These are phyloP conservation scores for Drosophila crucigera DNA, from an alignment of 2,888 invertebrate genomes.

Conservation along the genomic window DNA sequence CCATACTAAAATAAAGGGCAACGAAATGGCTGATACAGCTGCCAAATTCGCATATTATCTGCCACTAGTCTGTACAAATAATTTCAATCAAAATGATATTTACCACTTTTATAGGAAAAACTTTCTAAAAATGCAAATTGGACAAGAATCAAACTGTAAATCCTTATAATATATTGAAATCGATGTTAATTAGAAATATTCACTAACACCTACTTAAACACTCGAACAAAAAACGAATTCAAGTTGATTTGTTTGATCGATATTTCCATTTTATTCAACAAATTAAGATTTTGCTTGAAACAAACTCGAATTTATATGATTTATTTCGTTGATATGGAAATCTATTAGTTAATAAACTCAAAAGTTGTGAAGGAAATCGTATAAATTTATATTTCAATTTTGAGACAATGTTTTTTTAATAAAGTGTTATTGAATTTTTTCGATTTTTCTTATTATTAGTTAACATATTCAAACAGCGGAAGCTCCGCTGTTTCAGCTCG, in stretches of 20 bases:
- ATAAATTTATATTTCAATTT: not conserved
- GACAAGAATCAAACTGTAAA: not conserved
- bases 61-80: not conserved
- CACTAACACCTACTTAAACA: not conserved
- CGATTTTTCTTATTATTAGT: constrained; percentile 15
- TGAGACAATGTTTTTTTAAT: not conserved
- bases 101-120: not conserved
- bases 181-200: not conserved
- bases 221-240: not conserved
- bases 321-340: not conserved
- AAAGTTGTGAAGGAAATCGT: not conserved
- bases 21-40: not conserved
- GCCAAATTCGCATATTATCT: not conserved
- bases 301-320: not conserved
- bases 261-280: not conserved
- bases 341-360: not conserved
- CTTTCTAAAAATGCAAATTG: not conserved
- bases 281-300: not conserved
- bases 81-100: not conserved
- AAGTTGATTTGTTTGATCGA: not conserved
- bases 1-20: not conserved
- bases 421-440: not conserved
- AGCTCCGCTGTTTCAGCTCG: constrained; percentile 65
- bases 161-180: not conserved
- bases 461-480: constrained; percentile 68